Conservation (phyloP, 2,888 invertebrate genomes). For the Pollenia griseotomentosa region DNA sequence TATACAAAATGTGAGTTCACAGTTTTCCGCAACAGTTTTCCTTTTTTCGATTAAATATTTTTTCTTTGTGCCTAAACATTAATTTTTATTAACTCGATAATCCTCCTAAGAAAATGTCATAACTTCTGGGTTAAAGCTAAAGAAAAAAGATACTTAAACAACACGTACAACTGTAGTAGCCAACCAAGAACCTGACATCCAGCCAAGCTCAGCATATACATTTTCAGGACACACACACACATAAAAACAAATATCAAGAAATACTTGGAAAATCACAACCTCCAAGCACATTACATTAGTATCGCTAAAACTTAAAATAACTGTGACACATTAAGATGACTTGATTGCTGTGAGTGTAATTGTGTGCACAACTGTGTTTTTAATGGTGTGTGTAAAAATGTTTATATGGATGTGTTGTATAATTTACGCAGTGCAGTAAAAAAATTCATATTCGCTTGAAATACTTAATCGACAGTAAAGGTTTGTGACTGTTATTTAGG, state of each 20-base stretch:
- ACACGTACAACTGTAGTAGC: slow-evolving; percentile 35
- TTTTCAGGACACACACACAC: not conserved
- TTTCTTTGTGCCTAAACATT: slow-evolving; percentile 20
- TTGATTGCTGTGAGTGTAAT: not conserved
- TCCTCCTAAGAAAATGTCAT: slow-evolving; percentile 44
- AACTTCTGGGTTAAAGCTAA: slow-evolving; percentile 30
- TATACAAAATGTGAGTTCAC: too few species aligned
- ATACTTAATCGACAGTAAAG: too few species aligned
- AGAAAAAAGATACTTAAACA: slow-evolving; percentile 16
- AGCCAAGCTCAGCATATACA: slow-evolving; percentile 1
- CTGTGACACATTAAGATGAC: not conserved
- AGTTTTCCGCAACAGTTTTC: too few species aligned
- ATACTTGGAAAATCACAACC: slow-evolving; percentile 26
- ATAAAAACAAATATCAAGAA: not conserved
- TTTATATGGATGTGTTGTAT: not conserved
- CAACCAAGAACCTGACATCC: slow-evolving; percentile 32
- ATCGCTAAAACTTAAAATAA: not conserved
- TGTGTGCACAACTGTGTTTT: not conserved
- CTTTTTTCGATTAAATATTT: too few species aligned
- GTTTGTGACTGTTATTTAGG: too few species aligned
- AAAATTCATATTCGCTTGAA: too few species aligned
- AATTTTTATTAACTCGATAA: slow-evolving; percentile 61
- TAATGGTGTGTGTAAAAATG: not conserved
- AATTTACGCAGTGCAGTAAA: too few species aligned
- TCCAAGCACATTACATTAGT: slow-evolving; percentile 28